A percentile compares a stretch with the other conserved stretches of the same genome.
phyloP scores from a whole-genome alignment of 2,113 vertebrate genomes.

The Passer domesticus region DNA sequence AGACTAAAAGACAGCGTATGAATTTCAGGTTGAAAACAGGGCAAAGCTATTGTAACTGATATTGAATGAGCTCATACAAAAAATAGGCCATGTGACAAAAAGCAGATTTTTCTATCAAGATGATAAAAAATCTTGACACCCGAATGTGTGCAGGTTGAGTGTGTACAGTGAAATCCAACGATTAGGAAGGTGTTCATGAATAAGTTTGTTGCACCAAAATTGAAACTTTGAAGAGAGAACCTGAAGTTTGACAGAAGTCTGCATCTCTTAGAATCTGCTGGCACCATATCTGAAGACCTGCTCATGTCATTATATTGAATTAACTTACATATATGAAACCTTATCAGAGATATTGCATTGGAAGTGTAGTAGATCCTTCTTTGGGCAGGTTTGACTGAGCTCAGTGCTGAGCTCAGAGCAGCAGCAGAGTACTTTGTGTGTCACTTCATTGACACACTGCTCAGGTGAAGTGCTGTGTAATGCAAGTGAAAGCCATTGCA shows the following conservation, averaged over 20 bases:
- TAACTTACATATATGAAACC: neutral
- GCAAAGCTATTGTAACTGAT: neutral
- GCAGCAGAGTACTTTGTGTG: neutral
- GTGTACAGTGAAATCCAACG: neutral
- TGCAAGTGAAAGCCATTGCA: neutral
- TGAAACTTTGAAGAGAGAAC: neutral
- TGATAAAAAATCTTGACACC: neutral
- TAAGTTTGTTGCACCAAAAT: neutral
- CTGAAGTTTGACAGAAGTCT: neutral
- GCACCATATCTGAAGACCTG: neutral
- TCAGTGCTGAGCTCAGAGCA: neutral
- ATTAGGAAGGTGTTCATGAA: neutral
- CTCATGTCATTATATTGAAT: neutral
- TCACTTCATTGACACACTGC: neutral
- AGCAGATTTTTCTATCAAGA: neutral
- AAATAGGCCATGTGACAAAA: neutral
- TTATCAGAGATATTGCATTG: neutral
- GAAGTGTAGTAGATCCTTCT: neutral
- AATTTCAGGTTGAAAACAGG: neutral
- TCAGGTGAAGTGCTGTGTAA: accelerated
- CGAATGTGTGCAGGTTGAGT: neutral
- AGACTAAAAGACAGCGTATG: neutral
- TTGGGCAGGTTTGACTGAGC: neutral
- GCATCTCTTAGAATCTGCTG: neutral
- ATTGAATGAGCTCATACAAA: neutral